Evolutionary conservation across 2,888 invertebrate species (phyloP).

Genomic region (Acronicta aceris): DNA sequence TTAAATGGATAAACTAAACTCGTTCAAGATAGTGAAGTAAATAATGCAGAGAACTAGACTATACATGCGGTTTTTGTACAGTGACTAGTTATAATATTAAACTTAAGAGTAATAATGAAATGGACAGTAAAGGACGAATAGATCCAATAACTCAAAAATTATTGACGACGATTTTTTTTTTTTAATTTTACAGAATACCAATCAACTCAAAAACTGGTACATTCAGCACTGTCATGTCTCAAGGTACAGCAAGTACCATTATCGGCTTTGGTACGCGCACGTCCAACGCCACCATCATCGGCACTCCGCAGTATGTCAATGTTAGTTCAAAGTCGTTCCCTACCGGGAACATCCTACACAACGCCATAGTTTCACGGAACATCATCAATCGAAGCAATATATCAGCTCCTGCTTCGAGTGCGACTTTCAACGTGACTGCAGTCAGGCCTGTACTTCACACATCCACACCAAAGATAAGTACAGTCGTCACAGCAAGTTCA

Average conservation of each 20-base stretch:
- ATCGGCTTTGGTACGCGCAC: constrained; percentile 84
- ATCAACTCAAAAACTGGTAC: constrained; percentile 82
- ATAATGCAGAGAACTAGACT: too few species aligned
- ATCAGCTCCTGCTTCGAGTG: constrained; percentile 70
- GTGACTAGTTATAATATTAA: too few species aligned
- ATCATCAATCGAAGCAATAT: constrained; percentile 78
- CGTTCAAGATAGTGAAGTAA: too few species aligned
- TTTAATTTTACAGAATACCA: constrained; percentile 75
- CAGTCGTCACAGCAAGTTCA: constrained; percentile 70
- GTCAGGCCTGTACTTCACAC: constrained; percentile 77
- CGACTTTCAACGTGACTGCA: constrained; percentile 79
- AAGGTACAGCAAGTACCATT: constrained; percentile 84
- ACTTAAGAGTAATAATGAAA: too few species aligned
- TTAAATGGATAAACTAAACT: too few species aligned
- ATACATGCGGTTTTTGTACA: too few species aligned
- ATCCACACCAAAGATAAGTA: constrained; percentile 77
- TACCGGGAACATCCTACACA: constrained; percentile 86
- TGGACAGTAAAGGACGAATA: too few species aligned
- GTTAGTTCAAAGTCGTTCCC: constrained; percentile 85
- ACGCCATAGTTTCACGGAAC: constrained; percentile 86
- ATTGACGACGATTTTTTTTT: too few species aligned
- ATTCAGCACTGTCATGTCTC: constrained; percentile 86
- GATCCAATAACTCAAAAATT: too few species aligned
- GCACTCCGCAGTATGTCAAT: constrained; percentile 84
- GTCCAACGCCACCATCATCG: constrained; percentile 78